Evolutionary conservation across 2,888 invertebrate genomes (phyloP).

Genomic region (Carcina quercana): DNA sequence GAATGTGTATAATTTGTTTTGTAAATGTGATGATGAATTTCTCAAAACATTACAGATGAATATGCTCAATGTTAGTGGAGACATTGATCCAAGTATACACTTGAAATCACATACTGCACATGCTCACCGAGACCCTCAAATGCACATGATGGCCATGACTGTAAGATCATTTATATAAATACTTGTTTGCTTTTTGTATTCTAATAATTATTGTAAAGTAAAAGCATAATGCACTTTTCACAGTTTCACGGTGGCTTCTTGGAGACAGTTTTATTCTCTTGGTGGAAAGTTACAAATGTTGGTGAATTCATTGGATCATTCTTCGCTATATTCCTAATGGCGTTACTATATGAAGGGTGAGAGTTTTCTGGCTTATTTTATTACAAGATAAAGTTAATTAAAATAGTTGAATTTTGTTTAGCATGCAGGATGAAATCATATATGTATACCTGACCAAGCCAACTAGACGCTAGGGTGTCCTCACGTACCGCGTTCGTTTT

Average conservation of each 20-base stretch:
- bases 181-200: neutral
- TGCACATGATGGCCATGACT: conserved; percentile 23
- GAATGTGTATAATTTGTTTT: too few species aligned
- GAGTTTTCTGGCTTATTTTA: too few species aligned
- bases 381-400: too few species aligned
- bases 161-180: neutral
- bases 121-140: neutral
- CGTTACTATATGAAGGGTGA: conserved; percentile 94
- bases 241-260: conserved; percentile 86
- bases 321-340: conserved; percentile 93
- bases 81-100: conserved; percentile 19
- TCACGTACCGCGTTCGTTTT: too few species aligned
- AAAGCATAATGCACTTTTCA: conserved; percentile 44
- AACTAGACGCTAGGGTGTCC: too few species aligned
- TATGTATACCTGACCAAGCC: too few species aligned
- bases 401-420: too few species aligned
- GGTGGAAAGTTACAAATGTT: conserved; percentile 84
- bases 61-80: conserved; percentile 27
- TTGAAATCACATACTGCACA: conserved; percentile 20
- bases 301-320: conserved; percentile 92
- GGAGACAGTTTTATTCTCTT: conserved; percentile 86
- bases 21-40: too few species aligned
- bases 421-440: too few species aligned
- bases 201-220: neutral
- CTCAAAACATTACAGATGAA: too few species aligned